Evolutionary conservation across 2,113 vertebrate genomes (phyloP), one percentile per base, ranked within the genome.

Genomic region (Odocoileus virginianus): DNA sequence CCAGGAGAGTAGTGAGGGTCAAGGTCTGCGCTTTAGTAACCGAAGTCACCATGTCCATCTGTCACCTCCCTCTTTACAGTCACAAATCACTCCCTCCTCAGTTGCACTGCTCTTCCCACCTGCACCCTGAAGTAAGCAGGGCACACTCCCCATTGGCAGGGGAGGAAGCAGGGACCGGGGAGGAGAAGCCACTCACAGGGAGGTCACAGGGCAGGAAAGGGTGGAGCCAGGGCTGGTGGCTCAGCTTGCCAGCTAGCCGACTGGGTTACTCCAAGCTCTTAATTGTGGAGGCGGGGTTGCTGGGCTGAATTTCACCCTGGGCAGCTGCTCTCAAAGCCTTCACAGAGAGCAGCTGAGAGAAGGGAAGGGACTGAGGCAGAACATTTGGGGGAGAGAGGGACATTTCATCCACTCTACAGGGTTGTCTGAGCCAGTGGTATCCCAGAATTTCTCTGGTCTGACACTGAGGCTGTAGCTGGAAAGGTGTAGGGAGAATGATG

Each of bases 131-230:
- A 74, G 85, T 79, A 89, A 67, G 78, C 45, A 33, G 40, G 50
- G 40, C 61, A 30, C 28, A 14, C 55, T 30, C 2, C 60, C 60
- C 82, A 55, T 54, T n/a, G 33, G 81, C 55, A 76, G 25, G 61
- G 64, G 33, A 86, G 78, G 88, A 94, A 84, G 61, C 40, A 50
- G 85, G 60, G 87, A 74, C 78, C 28, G 58, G 50, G 43, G 45
- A 87, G 76, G 60, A 60, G 33, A 87, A 87, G 81, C 40, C 23
- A 91, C 58, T 81, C 52, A 47, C 14, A 43, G 5, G 4, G 21
- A 94, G 92, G 78, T 95, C 93, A 97, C 52, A 86, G 90, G 89
- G 61, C 89, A 94, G 78, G 86, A 60, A 96, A 81, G 87, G 88
- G 94, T 86, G 94, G 94, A 88, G 92, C 15, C n/a, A 27, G 84